These are phyloP conservation scores for Phodopus roborovskii DNA, from an alignment of 2,113 vertebrate species.

Conservation along the genomic window DNA sequence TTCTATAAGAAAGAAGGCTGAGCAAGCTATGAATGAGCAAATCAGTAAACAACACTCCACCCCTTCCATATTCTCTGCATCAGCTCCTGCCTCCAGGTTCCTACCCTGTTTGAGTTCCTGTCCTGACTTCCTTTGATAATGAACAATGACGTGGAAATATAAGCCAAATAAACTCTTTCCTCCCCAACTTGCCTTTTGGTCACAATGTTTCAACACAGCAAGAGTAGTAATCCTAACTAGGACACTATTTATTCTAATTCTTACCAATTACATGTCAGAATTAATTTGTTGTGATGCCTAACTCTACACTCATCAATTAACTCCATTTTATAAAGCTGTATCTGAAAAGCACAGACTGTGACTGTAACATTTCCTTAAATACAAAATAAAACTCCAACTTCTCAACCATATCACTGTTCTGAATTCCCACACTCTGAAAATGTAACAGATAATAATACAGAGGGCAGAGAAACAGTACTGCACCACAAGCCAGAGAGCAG, in stretches of 20 bases:
- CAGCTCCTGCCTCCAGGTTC: background rate
- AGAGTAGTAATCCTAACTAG: background rate
- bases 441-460: background rate
- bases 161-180: background rate
- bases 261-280: background rate
- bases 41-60: background rate
- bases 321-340: background rate
- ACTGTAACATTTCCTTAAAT: slow-evolving; percentile 36
- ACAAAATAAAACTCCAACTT: slow-evolving; percentile 43
- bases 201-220: background rate
- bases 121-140: background rate
- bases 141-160: background rate
- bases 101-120: background rate
- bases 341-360: slow-evolving; percentile 20
- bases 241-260: background rate
- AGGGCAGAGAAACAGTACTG: background rate
- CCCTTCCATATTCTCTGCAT: background rate
- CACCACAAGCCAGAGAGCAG: background rate
- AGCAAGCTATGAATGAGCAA: background rate
- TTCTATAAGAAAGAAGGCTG: background rate
- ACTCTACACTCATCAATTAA: slow-evolving; percentile 24
- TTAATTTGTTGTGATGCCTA: slow-evolving; percentile 21
- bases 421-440: background rate
- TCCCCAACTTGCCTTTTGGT: background rate
- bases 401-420: background rate